phyloP scores from a whole-genome alignment of 2,888 invertebrate genomes.

The Ganaspis brasiliensis region DNA sequence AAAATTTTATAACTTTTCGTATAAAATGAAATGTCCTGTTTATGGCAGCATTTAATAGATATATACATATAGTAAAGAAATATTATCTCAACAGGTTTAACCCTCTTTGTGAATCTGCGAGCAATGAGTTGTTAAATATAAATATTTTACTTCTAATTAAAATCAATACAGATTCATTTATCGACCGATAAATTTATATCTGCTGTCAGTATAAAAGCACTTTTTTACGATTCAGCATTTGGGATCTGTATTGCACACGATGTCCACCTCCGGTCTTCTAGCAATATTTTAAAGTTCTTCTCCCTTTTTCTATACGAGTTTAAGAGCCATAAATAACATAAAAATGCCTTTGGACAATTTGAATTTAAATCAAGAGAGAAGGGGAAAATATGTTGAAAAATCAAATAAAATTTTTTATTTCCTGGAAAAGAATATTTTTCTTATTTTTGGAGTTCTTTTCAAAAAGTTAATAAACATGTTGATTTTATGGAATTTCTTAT shows the following conservation, averaged over 20 bases:
- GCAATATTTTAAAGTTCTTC: slow-evolving; percentile 19
- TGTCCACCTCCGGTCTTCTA: not conserved
- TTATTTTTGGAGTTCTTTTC: too few species aligned
- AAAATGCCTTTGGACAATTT: not conserved
- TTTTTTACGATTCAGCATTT: slow-evolving; percentile 13
- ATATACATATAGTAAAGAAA: not conserved
- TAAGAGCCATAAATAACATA: slow-evolving; percentile 3
- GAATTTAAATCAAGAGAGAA: not conserved
- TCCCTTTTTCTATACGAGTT: not conserved
- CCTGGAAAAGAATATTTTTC: too few species aligned
- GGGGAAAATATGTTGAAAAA: not conserved
- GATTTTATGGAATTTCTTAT: too few species aligned
- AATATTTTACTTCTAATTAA: not conserved
- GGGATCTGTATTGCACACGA: not conserved
- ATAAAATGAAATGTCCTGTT: slow-evolving; percentile 9
- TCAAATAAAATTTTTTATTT: not conserved
- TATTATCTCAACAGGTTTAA: slow-evolving; percentile 9
- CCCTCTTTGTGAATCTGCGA: not conserved
- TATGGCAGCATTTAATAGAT: not conserved
- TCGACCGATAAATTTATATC: not conserved
- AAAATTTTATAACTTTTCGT: slow-evolving; percentile 12
- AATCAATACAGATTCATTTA: slow-evolving; percentile 5
- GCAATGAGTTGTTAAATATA: not conserved
- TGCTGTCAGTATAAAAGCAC: not conserved
- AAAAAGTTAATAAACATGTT: not conserved